Percentiles rank a stretch among this genome's conserved stretches.
Evolutionary conservation across 2,797 vertebrate genomes (phyloP).

Genomic region (Ispidina picta): DNA sequence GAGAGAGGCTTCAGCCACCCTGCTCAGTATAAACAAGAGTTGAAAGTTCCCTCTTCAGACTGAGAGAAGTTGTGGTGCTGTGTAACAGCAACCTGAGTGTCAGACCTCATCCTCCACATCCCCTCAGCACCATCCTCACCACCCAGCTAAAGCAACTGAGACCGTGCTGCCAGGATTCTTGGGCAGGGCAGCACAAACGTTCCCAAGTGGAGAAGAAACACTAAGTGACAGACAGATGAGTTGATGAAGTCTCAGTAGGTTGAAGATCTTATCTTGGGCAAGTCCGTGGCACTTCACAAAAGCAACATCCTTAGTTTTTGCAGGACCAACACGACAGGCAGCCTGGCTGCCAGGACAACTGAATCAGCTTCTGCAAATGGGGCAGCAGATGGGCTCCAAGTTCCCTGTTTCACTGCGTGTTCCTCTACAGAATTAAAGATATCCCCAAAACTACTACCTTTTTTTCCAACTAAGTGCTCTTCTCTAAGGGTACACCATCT

Average conservation of each 20-base stretch:
- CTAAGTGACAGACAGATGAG: neutral
- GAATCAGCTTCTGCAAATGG: neutral
- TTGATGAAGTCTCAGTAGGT: neutral
- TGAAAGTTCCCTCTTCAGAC: neutral
- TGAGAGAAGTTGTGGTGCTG: neutral
- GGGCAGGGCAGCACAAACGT: fast-evolving
- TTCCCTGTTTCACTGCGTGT: neutral
- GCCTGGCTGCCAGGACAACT: too few species aligned
- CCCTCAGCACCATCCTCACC: neutral
- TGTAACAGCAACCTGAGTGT: neutral
- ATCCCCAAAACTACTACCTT: neutral
- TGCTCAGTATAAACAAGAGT: neutral
- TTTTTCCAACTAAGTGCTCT: neutral
- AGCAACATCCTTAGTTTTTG: neutral
- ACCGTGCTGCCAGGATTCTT: fast-evolving
- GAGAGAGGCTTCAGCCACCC: neutral
- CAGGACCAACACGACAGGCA: neutral
- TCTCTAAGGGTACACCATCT: neutral
- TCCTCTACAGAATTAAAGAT: neutral
- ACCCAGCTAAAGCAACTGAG: neutral
- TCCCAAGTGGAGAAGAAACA: neutral
- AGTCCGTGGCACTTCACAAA: neutral
- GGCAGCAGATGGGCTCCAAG: neutral
- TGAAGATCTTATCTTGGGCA: neutral
- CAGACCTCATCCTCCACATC: neutral